Conservation (phyloP, 2,797 vertebrate genomes). For the Nannoperca australis region DNA sequence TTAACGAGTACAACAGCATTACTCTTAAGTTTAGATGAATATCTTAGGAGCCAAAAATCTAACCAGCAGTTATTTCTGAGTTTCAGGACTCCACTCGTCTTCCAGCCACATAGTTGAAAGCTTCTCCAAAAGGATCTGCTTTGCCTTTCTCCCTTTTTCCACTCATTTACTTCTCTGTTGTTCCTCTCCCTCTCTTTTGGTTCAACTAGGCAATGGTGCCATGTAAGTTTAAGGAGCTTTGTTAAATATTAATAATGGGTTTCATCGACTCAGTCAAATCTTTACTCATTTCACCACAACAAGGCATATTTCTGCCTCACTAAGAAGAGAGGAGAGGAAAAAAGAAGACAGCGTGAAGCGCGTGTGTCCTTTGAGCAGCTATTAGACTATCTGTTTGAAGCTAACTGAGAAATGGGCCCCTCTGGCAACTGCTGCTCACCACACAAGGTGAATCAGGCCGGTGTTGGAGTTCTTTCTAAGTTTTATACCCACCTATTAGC, state of each 20-base stretch:
- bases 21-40: background rate
- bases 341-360: conserved; percentile 24
- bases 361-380: conserved; percentile 57
- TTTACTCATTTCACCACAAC: conserved; percentile 57
- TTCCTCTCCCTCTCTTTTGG: conserved; percentile 28
- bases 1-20: background rate
- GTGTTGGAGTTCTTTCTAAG: conserved; percentile 14
- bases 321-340: conserved; percentile 22
- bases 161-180: conserved; percentile 51
- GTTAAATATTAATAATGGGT: conserved; percentile 61
- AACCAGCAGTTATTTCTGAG: background rate
- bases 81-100: conserved; percentile 12
- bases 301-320: conserved; percentile 41
- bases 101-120: conserved; percentile 19
- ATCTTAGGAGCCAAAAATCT: conserved; percentile 8
- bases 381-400: conserved; percentile 66
- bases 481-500: conserved; percentile 27
- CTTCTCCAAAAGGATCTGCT: conserved; percentile 10
- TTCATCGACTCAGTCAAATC: conserved; percentile 56
- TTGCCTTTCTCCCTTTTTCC: conserved; percentile 7
- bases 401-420: conserved; percentile 49
- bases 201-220: conserved; percentile 36
- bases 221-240: conserved; percentile 64
- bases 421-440: conserved; percentile 50
- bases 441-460: conserved; percentile 51